Conservation (phyloP, 2,113 vertebrate genomes). For the Neotragus moschatus region DNA sequence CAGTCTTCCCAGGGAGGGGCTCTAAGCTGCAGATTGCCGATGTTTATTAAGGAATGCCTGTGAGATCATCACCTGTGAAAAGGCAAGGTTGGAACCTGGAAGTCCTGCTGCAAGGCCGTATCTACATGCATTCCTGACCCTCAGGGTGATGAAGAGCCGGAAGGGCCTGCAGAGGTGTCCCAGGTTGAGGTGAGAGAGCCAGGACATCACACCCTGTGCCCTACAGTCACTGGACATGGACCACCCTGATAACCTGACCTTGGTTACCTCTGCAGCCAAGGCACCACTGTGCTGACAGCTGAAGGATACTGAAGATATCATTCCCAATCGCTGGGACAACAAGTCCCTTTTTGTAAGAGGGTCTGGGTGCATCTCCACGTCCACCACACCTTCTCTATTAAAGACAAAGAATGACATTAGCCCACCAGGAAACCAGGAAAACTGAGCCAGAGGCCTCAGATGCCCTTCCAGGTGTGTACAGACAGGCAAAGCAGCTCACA, state of each 20-base stretch:
- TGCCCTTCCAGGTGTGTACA: background rate
- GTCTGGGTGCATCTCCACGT: background rate
- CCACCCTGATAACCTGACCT: background rate
- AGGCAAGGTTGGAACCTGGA: background rate
- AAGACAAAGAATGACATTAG: background rate
- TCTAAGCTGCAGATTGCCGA: background rate
- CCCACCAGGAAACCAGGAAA: background rate
- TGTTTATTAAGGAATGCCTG: background rate
- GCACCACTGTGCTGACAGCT: background rate
- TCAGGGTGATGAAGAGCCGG: background rate
- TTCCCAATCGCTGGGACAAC: background rate
- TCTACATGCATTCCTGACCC: rapidly evolving
- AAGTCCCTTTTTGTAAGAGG: background rate
- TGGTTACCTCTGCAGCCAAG: background rate
- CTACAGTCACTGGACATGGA: background rate
- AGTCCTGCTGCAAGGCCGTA: no score
- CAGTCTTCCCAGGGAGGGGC: background rate
- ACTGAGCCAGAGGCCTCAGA: background rate
- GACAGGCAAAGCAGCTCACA: background rate
- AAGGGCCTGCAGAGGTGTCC: background rate
- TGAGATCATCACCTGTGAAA: background rate
- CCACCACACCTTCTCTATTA: background rate
- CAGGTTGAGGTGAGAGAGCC: background rate
- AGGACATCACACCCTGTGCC: background rate
- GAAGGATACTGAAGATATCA: background rate